Evolutionary conservation across 2,888 invertebrate species (phyloP).

Genomic region (Drosophila niveifrons): DNA sequence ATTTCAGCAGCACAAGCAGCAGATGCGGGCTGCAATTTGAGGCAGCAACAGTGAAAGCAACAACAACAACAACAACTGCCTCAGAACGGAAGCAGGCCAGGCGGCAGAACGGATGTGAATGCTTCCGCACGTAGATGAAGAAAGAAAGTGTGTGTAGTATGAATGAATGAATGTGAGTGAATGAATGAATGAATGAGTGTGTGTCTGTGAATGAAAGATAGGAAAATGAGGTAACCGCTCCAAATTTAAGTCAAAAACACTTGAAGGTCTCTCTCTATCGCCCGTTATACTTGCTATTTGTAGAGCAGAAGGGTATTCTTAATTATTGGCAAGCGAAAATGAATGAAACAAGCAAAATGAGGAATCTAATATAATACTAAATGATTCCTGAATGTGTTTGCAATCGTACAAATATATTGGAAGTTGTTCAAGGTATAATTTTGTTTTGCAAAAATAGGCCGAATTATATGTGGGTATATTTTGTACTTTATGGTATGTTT

Average conservation of each 20-base stretch:
- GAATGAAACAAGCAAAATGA: too few relatives aligned
- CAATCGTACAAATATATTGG: too few relatives aligned
- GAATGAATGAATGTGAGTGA: constrained; percentile 30
- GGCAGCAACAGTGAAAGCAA: constrained; percentile 34
- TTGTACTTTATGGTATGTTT: too few relatives aligned
- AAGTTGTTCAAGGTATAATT: too few relatives aligned
- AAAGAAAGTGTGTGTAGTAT: constrained; percentile 15
- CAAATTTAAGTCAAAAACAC: constrained; percentile 45
- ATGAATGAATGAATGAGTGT: constrained; percentile 8
- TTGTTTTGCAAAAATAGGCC: too few relatives aligned
- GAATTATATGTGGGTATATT: too few relatives aligned
- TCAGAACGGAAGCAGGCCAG: constrained; percentile 59
- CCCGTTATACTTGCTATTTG: too few relatives aligned
- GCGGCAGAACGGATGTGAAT: constrained; percentile 76
- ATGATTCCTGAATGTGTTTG: too few relatives aligned
- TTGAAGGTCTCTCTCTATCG: constrained; percentile 20
- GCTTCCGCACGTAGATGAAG: constrained; percentile 71
- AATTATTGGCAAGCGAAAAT: too few relatives aligned
- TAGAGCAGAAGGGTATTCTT: too few relatives aligned
- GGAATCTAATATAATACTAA: too few relatives aligned
- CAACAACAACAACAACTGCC: constrained; percentile 15
- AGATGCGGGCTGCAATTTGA: constrained; percentile 58
- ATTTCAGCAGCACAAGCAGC: constrained; percentile 42
- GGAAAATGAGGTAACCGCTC: constrained; percentile 38
- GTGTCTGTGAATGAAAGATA: constrained; percentile 26